These are phyloP conservation scores for Drosophila parthenogenetica DNA, from an alignment of 2,888 invertebrate genomes.

Conservation along the genomic window DNA sequence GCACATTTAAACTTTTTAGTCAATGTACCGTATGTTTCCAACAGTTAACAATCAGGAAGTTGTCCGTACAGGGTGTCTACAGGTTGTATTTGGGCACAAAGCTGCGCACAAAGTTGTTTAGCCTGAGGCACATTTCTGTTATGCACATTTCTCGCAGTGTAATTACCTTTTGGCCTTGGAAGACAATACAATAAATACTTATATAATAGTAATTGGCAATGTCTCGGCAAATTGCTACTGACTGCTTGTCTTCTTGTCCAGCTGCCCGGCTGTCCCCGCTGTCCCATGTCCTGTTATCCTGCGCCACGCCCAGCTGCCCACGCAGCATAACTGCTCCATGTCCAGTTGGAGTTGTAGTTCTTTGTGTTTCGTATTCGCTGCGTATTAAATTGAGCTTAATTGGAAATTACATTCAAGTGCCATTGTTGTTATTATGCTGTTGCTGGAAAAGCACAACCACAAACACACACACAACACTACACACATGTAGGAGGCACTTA, in stretches of 20 bases:
- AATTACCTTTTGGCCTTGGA: conserved; percentile 37
- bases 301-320: neutral
- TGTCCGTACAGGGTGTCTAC: neutral
- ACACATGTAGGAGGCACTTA: conserved; percentile 42
- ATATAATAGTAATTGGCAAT: conserved; percentile 43
- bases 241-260: conserved; percentile 4
- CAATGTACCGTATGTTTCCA: neutral
- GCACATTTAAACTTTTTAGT: neutral
- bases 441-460: conserved; percentile 14
- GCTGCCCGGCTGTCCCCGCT: neutral
- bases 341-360: conserved; percentile 28
- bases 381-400: conserved; percentile 74
- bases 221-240: conserved; percentile 26
- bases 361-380: conserved; percentile 28
- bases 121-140: neutral
- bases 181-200: conserved; percentile 46
- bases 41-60: neutral
- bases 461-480: conserved; percentile 4
- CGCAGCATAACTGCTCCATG: neutral
- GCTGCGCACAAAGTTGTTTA: neutral
- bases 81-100: neutral
- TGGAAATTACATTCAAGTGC: conserved; percentile 73
- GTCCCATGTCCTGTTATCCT: conserved; percentile 6
- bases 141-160: conserved; percentile 36
- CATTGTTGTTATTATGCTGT: conserved; percentile 47